phyloP scores from a whole-genome alignment of 1,140 invertebrate species.

The Globodera ellingtonae region DNA sequence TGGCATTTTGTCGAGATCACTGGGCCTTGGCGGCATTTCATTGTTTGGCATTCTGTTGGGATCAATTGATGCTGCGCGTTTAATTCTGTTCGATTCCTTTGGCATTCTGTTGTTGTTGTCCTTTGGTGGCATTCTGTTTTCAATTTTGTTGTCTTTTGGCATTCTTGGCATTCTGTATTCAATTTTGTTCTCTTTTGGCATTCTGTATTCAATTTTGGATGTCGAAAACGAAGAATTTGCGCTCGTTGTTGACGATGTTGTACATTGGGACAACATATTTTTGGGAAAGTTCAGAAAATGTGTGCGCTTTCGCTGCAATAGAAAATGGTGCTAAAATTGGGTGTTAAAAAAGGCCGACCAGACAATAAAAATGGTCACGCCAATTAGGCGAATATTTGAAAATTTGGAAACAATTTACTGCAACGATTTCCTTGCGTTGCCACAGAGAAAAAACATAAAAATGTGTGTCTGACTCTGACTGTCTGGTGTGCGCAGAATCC shows the following conservation, averaged over 20 bases:
- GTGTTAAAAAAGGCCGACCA: neutral
- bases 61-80: neutral
- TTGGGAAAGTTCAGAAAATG: neutral
- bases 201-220: neutral
- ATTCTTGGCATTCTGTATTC: neutral
- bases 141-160: neutral
- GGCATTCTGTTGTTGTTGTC: neutral
- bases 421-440: no score
- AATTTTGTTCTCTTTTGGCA: neutral
- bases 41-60: neutral
- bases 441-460: no score
- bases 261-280: neutral
- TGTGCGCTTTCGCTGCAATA: neutral
- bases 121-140: neutral
- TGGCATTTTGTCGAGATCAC: neutral
- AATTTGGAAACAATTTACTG: neutral
- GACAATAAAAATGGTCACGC: neutral
- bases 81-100: neutral
- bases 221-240: neutral
- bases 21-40: neutral
- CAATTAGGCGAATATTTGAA: neutral
- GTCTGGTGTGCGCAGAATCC: no score
- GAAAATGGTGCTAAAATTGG: neutral
- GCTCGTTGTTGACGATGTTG: neutral
- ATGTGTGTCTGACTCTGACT: no score